Base-by-base conservation (phyloP, 2,888 invertebrate species). In the Cenopis cana region DNA sequence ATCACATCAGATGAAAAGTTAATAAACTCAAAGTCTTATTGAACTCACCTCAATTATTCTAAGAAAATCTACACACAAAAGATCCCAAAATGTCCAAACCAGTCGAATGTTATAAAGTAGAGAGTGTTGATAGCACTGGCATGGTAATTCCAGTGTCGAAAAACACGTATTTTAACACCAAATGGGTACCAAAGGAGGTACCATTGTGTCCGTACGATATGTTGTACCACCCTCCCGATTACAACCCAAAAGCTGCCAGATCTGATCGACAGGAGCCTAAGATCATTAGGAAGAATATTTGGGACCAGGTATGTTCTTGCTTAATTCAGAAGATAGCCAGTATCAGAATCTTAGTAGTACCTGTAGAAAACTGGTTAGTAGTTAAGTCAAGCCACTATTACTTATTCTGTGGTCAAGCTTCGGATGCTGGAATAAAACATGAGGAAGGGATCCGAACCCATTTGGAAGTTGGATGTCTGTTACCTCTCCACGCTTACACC, bases 151-250 rank as follows among this genome's bases (percentile, higher is more conserved):
- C 91, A 0, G 85, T 81, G 0, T 90, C 92, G 0, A 83, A 90
- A 66, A 82, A 80, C 20, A 88, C 91, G 0, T 92, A 74, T 74
- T 92, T 88, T 69, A 93, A 93, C 69, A 91, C 91, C 0, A 87
- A 91, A 17, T 89, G 90, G 87, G 77, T 77, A 49, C 79, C 85
- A 0, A 81, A 81, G 41, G 74, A 78, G 0, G 77, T 77, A 5
- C 87, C 83, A 0, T 79, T 92, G 0, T 91, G 89, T 61, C 86
- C 91, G 0, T 93, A 93, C 70, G 93, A 93, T 49, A 93, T 91
- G 92, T 78, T 93, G 6, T 90, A 88, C 72, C 93, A 93, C 71
- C 91, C 93, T 0, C 93, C 92, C 0, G 91, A 91, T 69, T 93
- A 93, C 76, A 90, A 93, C 61, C 93, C 90, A 0, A 90, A 90